Evolutionary conservation across 2,797 vertebrate species (phyloP).

Genomic region (Mergus octosetaceus): DNA sequence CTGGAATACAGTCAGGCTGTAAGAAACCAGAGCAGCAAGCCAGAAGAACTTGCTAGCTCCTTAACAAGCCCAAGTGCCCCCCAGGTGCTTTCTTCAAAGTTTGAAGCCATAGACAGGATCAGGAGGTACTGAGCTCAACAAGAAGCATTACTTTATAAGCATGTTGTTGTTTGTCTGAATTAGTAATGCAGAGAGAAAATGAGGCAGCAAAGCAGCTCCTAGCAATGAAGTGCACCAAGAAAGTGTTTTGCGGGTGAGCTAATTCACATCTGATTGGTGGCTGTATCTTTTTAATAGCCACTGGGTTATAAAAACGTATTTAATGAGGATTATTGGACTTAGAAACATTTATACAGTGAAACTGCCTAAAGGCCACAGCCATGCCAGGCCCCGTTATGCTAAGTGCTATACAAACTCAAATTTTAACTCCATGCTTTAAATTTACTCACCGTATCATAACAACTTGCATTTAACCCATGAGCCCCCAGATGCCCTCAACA

Average conservation of each 20-base stretch:
- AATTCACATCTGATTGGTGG: neutral
- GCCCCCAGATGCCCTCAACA: neutral
- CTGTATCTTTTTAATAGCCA: neutral
- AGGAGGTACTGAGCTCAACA: neutral
- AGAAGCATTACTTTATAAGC: neutral
- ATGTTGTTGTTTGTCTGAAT: slow-evolving; percentile 12
- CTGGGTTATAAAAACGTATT: neutral
- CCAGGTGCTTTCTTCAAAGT: neutral
- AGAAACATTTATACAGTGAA: slow-evolving; percentile 1
- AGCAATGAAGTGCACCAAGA: neutral
- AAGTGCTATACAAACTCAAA: slow-evolving; percentile 47
- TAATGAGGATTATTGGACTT: slow-evolving; percentile 31
- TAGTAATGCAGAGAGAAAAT: neutral
- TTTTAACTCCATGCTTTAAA: slow-evolving; percentile 45
- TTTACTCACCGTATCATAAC: neutral
- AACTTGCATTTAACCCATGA: slow-evolving; percentile 21
- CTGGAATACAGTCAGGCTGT: neutral
- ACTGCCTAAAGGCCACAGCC: neutral
- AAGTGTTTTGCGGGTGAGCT: neutral
- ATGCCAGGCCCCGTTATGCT: neutral
- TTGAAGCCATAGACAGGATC: neutral
- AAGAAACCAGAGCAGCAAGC: neutral
- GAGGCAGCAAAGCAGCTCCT: slow-evolving; percentile 14
- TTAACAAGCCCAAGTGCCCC: neutral
- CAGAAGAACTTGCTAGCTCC: neutral